Base-by-base conservation (phyloP, 2,113 vertebrate species). In the Apus apus region DNA sequence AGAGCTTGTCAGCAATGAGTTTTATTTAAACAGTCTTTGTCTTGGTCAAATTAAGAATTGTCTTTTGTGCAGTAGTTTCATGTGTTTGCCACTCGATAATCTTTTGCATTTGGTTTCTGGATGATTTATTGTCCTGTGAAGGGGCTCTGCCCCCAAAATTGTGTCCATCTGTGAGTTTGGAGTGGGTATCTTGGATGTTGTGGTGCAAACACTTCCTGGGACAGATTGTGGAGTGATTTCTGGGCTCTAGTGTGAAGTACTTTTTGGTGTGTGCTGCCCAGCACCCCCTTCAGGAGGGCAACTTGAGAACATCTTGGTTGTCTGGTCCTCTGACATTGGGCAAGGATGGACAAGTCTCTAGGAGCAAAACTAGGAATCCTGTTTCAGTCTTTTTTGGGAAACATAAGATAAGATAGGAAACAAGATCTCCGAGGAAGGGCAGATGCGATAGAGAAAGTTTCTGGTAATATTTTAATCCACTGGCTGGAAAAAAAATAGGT, bases 171-270 rank as follows among this genome's bases (percentile, higher is more conserved):
- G 26, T 34, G 54, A 74, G 57, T 67, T 30, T 56, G 61, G 46
- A 62, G 40, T 19, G 16, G 26, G 40, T 22, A 26, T 36, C 0
- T 1, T 60, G 74, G 36, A 30, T 15, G 10, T 26, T 17, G 57
- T 43, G 30, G 45, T 82, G 50, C 58, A 61, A 32, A 66, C 6
- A 8, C 32, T 48, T 29, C 36, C 0, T 1, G 45, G 26, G 53
- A 65, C 9, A n/a, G 62, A 40, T 45, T 0, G 0, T 40, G 61
- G 70, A 64, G 53, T 0, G 0, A 11, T 71, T 89, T 74, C 29
- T 25, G 56, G 65, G 32, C 56, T 88, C 65, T 50, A 1, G 0
- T 30, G n/a, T 57, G 50, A 68, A 65, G 72, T 20, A 58, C 27
- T 65, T 61, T 76, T 15, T 25, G 43, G 32, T 58, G 12, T 2